A percentile compares a stretch with the other conserved stretches of the same genome.
Conservation (phyloP, 2,113 vertebrate species). For the Promerops cafer region DNA sequence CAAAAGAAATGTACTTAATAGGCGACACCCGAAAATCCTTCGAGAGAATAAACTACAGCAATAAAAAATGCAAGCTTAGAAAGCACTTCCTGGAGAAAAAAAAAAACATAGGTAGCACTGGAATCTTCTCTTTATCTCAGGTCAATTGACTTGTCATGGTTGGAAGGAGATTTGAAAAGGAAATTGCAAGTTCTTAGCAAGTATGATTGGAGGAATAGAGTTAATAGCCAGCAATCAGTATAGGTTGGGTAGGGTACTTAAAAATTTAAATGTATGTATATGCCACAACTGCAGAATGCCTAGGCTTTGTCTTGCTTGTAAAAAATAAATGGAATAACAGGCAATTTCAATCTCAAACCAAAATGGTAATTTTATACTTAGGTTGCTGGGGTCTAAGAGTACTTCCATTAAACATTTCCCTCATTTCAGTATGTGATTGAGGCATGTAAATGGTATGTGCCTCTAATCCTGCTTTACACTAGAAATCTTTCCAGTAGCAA, state of each 20-base stretch:
- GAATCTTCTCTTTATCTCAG: conserved; percentile 52
- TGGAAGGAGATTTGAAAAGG: conserved; percentile 33
- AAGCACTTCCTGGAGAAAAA: background rate
- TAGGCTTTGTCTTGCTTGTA: conserved; percentile 22
- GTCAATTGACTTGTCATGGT: conserved; percentile 42
- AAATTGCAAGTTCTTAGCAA: conserved; percentile 57
- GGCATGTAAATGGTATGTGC: background rate
- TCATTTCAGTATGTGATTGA: background rate
- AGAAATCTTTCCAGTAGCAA: conserved; percentile 27
- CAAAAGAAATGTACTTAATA: conserved; percentile 52
- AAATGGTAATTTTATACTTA: background rate
- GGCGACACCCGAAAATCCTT: conserved; percentile 52
- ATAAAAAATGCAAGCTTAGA: conserved; percentile 14
- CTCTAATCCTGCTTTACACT: background rate
- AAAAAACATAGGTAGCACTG: background rate
- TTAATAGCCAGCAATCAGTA: conserved; percentile 41
- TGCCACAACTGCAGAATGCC: background rate
- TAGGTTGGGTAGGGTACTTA: conserved; percentile 4
- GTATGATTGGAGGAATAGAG: conserved; percentile 23
- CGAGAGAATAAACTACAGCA: background rate
- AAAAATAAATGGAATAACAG: conserved; percentile 10
- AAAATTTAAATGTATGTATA: conserved; percentile 11
- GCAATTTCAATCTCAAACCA: background rate
- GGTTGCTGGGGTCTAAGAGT: background rate
- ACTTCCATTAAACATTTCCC: background rate